These are phyloP conservation scores for Penelope pileata DNA, from an alignment of 2,113 vertebrate genomes.

Conservation along the genomic window DNA sequence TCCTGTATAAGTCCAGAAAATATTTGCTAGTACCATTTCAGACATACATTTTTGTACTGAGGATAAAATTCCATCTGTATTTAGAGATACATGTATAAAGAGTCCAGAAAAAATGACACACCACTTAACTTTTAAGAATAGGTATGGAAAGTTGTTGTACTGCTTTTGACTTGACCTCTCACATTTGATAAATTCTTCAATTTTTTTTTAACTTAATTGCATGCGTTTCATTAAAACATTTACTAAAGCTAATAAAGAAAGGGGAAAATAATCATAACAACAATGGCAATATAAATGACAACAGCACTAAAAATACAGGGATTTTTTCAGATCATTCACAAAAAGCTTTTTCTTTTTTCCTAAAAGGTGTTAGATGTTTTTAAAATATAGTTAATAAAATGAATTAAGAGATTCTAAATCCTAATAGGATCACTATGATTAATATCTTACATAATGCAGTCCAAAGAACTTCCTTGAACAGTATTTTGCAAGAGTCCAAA, in stretches of 20 bases:
- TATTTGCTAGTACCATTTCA: background rate
- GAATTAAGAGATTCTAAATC: background rate
- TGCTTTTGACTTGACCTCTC: background rate
- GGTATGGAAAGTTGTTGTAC: background rate
- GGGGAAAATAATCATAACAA: accelerated
- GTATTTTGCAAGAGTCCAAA: background rate
- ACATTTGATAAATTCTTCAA: background rate
- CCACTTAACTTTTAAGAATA: background rate
- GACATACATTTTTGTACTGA: background rate
- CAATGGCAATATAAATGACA: background rate
- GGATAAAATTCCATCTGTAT: background rate
- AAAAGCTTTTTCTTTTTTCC: background rate
- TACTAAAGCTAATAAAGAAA: background rate
- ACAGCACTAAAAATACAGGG: background rate
- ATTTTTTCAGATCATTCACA: background rate
- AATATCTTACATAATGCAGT: background rate
- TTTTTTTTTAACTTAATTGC: background rate
- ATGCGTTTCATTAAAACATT: background rate
- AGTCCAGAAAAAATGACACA: background rate
- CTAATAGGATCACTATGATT: background rate
- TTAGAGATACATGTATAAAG: background rate
- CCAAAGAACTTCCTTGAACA: background rate
- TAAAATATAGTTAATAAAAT: background rate
- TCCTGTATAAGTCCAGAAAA: background rate
- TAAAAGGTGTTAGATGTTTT: background rate